These are phyloP conservation scores for Caerostris darwini DNA, from an alignment of 1,140 invertebrate genomes.

Conservation along the genomic window DNA sequence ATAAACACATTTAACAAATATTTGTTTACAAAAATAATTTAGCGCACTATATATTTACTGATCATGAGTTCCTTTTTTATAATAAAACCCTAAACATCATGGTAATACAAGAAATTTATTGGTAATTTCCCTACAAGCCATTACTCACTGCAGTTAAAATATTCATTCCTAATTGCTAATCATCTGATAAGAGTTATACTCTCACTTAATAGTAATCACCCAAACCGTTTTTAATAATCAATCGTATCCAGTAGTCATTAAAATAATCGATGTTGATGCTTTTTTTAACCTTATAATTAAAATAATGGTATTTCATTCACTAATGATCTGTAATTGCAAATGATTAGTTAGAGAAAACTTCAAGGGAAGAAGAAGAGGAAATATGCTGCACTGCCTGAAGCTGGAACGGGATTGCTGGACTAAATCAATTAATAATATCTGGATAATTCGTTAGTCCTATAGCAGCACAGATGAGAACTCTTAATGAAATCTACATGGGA, in stretches of 20 bases:
- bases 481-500: too few relatives aligned
- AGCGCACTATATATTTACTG: too few relatives aligned
- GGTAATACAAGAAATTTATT: too few relatives aligned
- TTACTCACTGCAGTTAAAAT: not conserved
- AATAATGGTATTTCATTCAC: not conserved
- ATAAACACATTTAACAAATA: too few relatives aligned
- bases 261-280: not conserved
- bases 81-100: too few relatives aligned
- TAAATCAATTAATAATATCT: conserved; percentile 8
- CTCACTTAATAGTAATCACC: not conserved
- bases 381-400: not conserved
- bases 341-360: not conserved
- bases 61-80: too few relatives aligned
- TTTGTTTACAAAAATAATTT: too few relatives aligned
- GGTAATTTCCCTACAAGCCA: not conserved
- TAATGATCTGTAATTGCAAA: conserved; percentile 5
- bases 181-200: not conserved
- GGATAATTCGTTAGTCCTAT: not conserved
- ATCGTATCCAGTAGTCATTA: not conserved
- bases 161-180: not conserved
- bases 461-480: too few relatives aligned
- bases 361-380: not conserved
- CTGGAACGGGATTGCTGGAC: not conserved
- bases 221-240: not conserved
- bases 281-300: not conserved